Base-by-base conservation (phyloP, 2,888 invertebrate genomes). In the Charanyca ferruginea region DNA sequence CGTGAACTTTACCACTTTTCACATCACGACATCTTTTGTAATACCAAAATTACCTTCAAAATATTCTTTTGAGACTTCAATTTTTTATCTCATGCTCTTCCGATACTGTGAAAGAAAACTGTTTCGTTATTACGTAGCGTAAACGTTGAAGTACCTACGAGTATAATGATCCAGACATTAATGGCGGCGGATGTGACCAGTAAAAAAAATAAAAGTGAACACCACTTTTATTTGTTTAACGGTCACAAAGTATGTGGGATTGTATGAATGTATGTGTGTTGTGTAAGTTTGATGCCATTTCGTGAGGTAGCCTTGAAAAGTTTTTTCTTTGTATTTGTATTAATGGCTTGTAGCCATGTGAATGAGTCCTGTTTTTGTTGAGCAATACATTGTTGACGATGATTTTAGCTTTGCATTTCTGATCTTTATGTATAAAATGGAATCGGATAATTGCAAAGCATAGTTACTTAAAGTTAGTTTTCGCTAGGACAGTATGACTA, bases 71-170 rank as follows among this genome's bases (percentile, higher is more conserved):
- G 74, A 74, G 66, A 72, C 83, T 49, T 49, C 53, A 73, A 69
- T 58, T 53, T 74, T 45, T 28, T 64, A 65, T 67, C 53, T 32
- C 42, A 49, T 57, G 51, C 53, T 80, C 61, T 69, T 67, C 52
- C 75, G 59, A 75, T 81, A 78, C 81, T 81, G 72, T 66, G 69
- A 70, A 80, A 74, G 66, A 81, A 81, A 72, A 63, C 22, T 47
- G 55, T 58, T 32, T 60, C 22, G 32, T 72, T 70, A 22, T 67
- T 49, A 70, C 64, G 66, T 58, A 79, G 72, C 45, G 16, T 73
- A 64, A 74, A 58, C 58, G 66, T 52, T 52, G 41, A 59, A 60
- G 55, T 66, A 71, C 53, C 66, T 71, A 72, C 72, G 59, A 57
- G 55, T 67, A 69, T 73, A 72, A 75, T 78, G 48, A 67, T 66